Conservation (phyloP, 2,888 invertebrate species). For the Spilosoma lubricipeda region DNA sequence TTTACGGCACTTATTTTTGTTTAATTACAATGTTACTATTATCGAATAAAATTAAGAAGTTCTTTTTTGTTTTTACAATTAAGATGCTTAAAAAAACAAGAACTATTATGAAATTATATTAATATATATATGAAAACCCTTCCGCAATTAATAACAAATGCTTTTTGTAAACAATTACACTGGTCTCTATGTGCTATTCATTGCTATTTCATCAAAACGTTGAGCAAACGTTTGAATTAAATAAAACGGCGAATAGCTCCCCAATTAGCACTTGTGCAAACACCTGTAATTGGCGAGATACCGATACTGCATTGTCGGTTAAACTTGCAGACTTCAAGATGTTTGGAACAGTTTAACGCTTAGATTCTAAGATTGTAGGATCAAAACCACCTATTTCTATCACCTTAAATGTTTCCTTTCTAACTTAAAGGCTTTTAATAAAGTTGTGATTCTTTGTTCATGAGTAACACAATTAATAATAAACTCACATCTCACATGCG, state of each 20-base stretch:
- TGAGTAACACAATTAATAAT: no score
- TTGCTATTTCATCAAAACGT: slow-evolving; percentile 35
- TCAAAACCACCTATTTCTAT: background rate
- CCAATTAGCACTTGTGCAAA: slow-evolving; percentile 77
- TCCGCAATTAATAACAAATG: background rate
- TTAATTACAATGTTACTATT: no score
- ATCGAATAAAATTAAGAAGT: no score
- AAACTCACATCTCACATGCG: no score
- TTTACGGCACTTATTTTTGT: no score
- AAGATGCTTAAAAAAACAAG: background rate
- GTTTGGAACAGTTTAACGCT: background rate
- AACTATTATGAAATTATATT: background rate
- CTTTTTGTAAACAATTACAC: background rate
- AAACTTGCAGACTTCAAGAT: background rate
- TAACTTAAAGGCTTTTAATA: background rate
- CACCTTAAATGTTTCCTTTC: background rate
- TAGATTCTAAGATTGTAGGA: background rate
- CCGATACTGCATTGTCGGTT: slow-evolving; percentile 50
- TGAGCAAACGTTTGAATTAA: slow-evolving; percentile 44
- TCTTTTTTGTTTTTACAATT: no score
- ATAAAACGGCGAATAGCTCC: slow-evolving; percentile 59
- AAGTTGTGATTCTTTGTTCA: background rate
- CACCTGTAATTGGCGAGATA: slow-evolving; percentile 74
- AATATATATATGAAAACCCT: background rate
- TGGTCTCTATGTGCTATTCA: background rate